Evolutionary conservation across 1,140 invertebrate species (phyloP), one percentile per base, ranked within the genome.

Genomic region (Euglossa dilemma): DNA sequence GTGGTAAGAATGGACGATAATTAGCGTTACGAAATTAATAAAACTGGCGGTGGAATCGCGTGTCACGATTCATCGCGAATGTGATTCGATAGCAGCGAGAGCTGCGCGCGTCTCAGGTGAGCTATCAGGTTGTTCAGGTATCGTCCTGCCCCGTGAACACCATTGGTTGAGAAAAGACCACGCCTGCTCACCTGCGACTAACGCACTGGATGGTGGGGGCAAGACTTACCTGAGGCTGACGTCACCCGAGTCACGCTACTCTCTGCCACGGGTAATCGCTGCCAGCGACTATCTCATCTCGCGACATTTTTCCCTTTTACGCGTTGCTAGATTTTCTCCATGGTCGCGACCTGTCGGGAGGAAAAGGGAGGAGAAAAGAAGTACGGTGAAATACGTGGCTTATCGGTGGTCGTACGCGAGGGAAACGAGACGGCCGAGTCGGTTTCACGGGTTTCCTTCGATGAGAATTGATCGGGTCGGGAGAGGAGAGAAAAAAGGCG

Each of bases 151-250:
- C 92, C 91, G 91, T 57, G 77, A 80, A 85, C 85, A 90, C 90
- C 87, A 93, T 93, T 93, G 93, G 93, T 89, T 81, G 90, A 84
- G 70, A 54, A 75, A 52, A 86, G 89, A 86, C 90, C 89, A 93
- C 93, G 92, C 93, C 93, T 89, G 77, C 84, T 91, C 90, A 92
- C 91, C 91, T 92, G 91, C 90, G 52, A 71, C 61, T 83, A 86
- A 82, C 67, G 56, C 78, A 78, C 80, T 73, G 59, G 70, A 20
- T 70, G 85, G 90, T 89, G 89, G 90, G 88, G 88, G 67, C 73
- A 76, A 69, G 67, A 83, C 84, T 90, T 91, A 91, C 90, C 91
- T 89, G 89, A 69, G n/a, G 76, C 74, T 93, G 93, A 93, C 91
- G 92, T 93, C 92, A 93, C 54, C 72, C 11, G 78, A 91, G 90